phyloP scores from a whole-genome alignment of 2,888 invertebrate species.

The Leptarthrus brevirostris region DNA sequence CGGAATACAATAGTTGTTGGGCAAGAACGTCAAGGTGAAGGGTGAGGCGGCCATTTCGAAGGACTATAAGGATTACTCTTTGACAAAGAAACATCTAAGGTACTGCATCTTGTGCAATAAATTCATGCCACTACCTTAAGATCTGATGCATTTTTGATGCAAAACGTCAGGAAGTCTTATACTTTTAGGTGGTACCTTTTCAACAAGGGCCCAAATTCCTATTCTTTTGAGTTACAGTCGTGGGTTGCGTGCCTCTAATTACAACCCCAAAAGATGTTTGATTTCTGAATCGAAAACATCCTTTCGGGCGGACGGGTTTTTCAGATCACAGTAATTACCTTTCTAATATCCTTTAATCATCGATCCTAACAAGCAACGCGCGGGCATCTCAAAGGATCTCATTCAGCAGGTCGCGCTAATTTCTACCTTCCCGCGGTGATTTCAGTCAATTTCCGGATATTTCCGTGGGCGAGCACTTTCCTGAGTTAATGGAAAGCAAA shows the following conservation, averaged over 20 bases:
- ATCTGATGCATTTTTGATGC: neutral
- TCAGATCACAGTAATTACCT: slow-evolving; percentile 21
- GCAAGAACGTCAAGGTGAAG: slow-evolving; percentile 20
- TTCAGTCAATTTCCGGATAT: slow-evolving; percentile 21
- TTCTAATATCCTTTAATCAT: slow-evolving; percentile 26
- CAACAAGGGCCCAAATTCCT: neutral
- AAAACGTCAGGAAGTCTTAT: slow-evolving; percentile 44
- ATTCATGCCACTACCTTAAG: neutral
- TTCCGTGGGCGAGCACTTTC: neutral
- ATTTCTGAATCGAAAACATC: slow-evolving; percentile 56
- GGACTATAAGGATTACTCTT: slow-evolving; percentile 13
- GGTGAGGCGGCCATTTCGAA: slow-evolving; percentile 1
- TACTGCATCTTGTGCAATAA: slow-evolving; percentile 32
- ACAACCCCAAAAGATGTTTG: slow-evolving; percentile 61
- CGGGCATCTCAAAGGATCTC: slow-evolving; percentile 7
- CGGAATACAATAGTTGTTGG: slow-evolving; percentile 18
- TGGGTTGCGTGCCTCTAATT: slow-evolving; percentile 58
- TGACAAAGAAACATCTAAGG: neutral
- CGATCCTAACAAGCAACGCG: slow-evolving; percentile 20
- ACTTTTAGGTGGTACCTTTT: no score
- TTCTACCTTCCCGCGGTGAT: neutral
- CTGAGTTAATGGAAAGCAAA: neutral
- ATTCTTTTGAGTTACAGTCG: slow-evolving; percentile 51
- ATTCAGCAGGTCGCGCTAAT: slow-evolving; percentile 6
- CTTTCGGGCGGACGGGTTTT: slow-evolving; percentile 39